These are phyloP conservation scores for Philaenus spumarius DNA, from an alignment of 1,140 invertebrate genomes.

Conservation along the genomic window DNA sequence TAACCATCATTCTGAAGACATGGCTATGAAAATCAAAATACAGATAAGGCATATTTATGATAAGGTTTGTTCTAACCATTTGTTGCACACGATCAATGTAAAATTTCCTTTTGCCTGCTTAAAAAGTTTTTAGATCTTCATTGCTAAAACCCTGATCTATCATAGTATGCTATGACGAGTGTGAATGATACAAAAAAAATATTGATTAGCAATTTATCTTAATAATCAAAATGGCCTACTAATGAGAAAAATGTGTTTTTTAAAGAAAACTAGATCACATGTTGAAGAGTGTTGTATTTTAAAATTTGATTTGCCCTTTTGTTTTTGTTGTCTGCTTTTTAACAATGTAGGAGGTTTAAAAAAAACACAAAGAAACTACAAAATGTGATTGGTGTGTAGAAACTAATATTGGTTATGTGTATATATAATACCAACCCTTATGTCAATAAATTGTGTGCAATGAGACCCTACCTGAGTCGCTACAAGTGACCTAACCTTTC, in stretches of 20 bases:
- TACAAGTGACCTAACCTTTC: background rate
- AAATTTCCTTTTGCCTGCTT: too few relatives aligned
- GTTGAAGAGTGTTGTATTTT: slow-evolving; percentile 16
- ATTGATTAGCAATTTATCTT: slow-evolving; percentile 9
- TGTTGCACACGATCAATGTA: too few relatives aligned
- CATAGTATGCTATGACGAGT: background rate
- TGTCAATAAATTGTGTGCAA: slow-evolving; percentile 13
- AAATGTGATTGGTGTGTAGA: slow-evolving; percentile 16
- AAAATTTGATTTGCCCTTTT: slow-evolving; percentile 5
- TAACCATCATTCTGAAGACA: too few relatives aligned
- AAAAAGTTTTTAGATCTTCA: background rate
- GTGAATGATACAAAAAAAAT: slow-evolving; percentile 7
- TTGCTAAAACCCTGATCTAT: background rate
- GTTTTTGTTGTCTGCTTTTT: slow-evolving; percentile 10
- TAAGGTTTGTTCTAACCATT: too few relatives aligned
- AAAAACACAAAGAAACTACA: slow-evolving; percentile 6
- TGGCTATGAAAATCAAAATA: too few relatives aligned
- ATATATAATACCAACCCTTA: slow-evolving; percentile 14
- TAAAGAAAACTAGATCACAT: slow-evolving; percentile 8
- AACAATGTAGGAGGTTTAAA: slow-evolving; percentile 15
- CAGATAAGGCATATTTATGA: too few relatives aligned
- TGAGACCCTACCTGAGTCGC: slow-evolving; percentile 1
- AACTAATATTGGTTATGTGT: slow-evolving; percentile 15
- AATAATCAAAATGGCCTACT: slow-evolving; percentile 18
- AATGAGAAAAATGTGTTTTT: slow-evolving; percentile 8